Evolutionary conservation across 2,888 invertebrate genomes (phyloP), one percentile per base, ranked within the genome.

Genomic region (Erebia aethiops): DNA sequence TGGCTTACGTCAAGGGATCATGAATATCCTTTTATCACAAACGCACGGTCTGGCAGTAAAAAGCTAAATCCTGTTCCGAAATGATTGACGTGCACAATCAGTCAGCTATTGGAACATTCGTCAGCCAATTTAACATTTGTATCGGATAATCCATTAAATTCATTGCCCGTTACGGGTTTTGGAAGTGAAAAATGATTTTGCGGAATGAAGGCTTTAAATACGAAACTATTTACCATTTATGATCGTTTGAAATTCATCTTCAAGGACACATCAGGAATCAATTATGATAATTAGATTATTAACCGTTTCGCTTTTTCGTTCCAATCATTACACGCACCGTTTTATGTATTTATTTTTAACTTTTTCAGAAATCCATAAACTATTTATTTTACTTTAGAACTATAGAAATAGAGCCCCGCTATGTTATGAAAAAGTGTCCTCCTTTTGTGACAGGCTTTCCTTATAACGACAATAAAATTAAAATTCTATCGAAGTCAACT

Each of bases 31-130:
- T 52, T 43, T 69, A 11, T 56, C 56, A 43, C 41, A 62, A 43
- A 43, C 35, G 21, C 16, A 4, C 62, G 16, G 9, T 14, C 13
- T 18, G 54, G 18, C 54, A 35, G 35, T 60, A 66, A 66, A 73
- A 73, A 62, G 49, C 60, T 73, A 58, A 63, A 67, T 66, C 62
- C 52, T 43, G 65, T 62, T 68, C 51, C 52, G 35, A 69, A 70
- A 67, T 73, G 71, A 75, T 71, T 70, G 74, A 69, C 73, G 67
- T 35, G 18, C 26, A 69, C 73, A 69, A 67, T 73, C 65, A 65
- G 16, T 52, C 67, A 60, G 52, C 52, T 51, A 60, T 60, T 69
- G 67, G 64, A 54, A 21, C 67, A 60, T 67, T 56, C 58, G 69
- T 70, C 67, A 65, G 66, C 54, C 57, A 51, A 71, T 62, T 67